These are phyloP conservation scores for Prunella strophiata DNA, from an alignment of 2,797 vertebrate genomes.

Conservation along the genomic window DNA sequence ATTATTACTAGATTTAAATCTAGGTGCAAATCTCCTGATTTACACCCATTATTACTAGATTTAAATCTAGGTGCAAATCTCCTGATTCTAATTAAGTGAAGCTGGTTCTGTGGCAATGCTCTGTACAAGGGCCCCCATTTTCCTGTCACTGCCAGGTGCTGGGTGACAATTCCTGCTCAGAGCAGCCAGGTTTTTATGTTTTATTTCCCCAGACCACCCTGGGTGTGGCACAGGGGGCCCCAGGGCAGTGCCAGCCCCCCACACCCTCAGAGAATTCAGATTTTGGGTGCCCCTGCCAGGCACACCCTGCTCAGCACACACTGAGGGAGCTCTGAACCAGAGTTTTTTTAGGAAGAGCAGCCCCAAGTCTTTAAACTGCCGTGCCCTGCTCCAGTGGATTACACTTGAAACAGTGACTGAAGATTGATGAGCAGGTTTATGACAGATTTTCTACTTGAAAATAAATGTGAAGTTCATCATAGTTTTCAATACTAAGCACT, in stretches of 20 bases:
- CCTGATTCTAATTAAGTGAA: accelerated
- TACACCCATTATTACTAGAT: accelerated
- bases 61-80: neutral
- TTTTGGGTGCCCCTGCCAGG: neutral
- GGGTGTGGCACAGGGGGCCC: neutral
- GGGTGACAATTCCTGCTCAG: neutral
- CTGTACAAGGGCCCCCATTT: neutral
- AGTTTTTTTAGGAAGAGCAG: neutral
- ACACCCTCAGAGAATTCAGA: neutral
- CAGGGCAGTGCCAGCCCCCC: neutral
- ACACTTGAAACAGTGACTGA: conserved; percentile 76
- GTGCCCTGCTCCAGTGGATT: conserved; percentile 47
- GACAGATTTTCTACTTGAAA: conserved; percentile 79
- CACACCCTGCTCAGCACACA: neutral
- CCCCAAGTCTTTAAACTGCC: neutral
- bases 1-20: accelerated
- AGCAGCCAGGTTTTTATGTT: neutral
- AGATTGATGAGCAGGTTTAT: conserved; percentile 76
- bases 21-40: accelerated
- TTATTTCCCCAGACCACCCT: accelerated
- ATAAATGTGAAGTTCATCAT: conserved; percentile 82
- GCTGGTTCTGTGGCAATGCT: neutral
- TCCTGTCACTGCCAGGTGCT: neutral
- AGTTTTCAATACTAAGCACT: conserved; percentile 82
- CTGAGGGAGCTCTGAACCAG: neutral